Percentiles rank a stretch among this genome's conserved stretches.
These are phyloP conservation scores for Adelosebastes latens DNA, from an alignment of 2,797 vertebrate genomes.

Conservation along the genomic window DNA sequence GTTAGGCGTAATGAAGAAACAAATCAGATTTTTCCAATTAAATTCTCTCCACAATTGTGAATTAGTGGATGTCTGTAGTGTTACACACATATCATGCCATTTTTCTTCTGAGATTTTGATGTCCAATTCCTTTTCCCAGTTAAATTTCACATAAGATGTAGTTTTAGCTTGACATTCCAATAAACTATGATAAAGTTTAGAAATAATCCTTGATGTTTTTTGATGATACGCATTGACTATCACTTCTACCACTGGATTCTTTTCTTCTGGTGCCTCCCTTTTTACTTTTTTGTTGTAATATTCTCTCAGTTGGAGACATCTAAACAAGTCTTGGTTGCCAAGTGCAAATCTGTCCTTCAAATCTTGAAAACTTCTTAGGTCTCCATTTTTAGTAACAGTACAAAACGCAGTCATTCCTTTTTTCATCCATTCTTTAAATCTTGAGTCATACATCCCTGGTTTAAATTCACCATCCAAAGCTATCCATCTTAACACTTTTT, in stretches of 20 bases:
- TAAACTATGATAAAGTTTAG: too few relatives aligned
- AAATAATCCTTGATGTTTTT: too few relatives aligned
- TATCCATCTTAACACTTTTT: not conserved
- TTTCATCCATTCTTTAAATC: not conserved
- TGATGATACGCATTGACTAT: too few relatives aligned
- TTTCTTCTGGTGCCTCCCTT: not conserved
- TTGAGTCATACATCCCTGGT: not conserved
- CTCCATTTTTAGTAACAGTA: not conserved
- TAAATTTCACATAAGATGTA: not conserved
- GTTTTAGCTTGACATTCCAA: too few relatives aligned
- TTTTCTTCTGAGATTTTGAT: not conserved
- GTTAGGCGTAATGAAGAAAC: not conserved
- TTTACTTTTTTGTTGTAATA: too few relatives aligned
- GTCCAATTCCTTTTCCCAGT: not conserved
- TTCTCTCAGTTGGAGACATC: too few relatives aligned
- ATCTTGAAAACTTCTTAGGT: not conserved
- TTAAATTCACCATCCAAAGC: not conserved
- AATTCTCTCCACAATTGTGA: not conserved
- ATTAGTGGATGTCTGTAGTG: not conserved
- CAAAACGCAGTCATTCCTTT: not conserved
- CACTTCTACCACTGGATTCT: too few relatives aligned
- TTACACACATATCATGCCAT: not conserved
- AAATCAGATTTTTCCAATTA: not conserved
- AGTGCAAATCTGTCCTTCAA: too few relatives aligned
- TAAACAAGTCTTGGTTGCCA: too few relatives aligned